A percentile compares a stretch with the other conserved stretches of the same genome.
These are phyloP conservation scores for Tetramorium bicarinatum DNA, from an alignment of 2,888 invertebrate species.

Conservation along the genomic window DNA sequence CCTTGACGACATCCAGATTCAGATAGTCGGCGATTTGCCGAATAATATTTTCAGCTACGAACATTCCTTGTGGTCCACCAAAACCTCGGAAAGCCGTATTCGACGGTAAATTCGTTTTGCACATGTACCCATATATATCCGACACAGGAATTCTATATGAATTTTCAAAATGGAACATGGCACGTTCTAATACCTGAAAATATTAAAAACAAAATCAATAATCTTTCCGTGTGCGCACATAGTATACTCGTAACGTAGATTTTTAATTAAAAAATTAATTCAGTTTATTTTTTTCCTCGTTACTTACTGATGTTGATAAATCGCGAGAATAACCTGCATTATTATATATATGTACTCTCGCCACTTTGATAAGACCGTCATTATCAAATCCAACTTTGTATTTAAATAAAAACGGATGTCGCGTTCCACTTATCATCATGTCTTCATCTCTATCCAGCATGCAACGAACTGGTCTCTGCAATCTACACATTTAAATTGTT, in stretches of 20 bases:
- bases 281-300: not conserved
- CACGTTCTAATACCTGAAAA: conserved; percentile 92
- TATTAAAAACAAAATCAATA: not conserved
- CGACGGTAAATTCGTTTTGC: conserved; percentile 96
- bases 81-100: conserved; percentile 98
- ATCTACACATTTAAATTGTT: conserved; percentile 85
- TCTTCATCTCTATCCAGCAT: conserved; percentile 98
- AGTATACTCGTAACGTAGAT: not conserved
- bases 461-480: conserved; percentile 93
- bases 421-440: conserved; percentile 95
- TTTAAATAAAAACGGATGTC: conserved; percentile 95
- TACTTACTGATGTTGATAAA: conserved; percentile 91
- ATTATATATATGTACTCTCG: conserved; percentile 91
- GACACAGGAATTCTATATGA: conserved; percentile 93
- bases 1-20: conserved; percentile 89
- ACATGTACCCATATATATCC: conserved; percentile 91
- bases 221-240: not conserved
- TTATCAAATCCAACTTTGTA: conserved; percentile 94
- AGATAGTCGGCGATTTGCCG: conserved; percentile 92
- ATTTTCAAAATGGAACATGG: conserved; percentile 94
- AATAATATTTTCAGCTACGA: conserved; percentile 93
- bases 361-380: conserved; percentile 92
- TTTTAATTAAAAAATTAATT: not conserved
- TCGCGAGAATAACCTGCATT: conserved; percentile 95
- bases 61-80: conserved; percentile 97